Base-by-base conservation (phyloP, 2,113 vertebrate species). In the Paramisgurnus dabryanus region DNA sequence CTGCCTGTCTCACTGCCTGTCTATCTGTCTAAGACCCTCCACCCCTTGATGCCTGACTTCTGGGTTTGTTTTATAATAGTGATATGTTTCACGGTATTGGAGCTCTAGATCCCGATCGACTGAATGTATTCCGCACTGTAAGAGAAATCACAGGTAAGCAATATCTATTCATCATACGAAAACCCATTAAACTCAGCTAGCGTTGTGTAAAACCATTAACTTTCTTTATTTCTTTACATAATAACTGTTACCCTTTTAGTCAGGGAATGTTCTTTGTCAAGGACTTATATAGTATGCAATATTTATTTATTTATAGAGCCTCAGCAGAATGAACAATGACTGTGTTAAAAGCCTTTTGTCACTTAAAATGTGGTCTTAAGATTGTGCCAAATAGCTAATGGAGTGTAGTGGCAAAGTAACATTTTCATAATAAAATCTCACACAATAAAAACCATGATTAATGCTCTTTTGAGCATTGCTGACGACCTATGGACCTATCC, bases 121-220 rank as follows among this genome's bases (percentile, higher is more conserved):
- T 99, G 76, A 98, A 95, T 43, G 95, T 94, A 53, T 99, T 99
- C 85, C 95, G 95, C 75, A 98, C 97, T 3, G 97, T 99, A 76
- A 93, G 93, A 88, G 97, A 99, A 89, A 97, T 99, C 91, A 99
- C 98, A 94, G 98, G 98, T 98, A 93, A 94, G 83, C 22, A 8
- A 43, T 49, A n/a, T 9, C 27, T n/a, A n/a, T 58, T 9, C 27
- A 15, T 22, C 18, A 57, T 40, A 43, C 13, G 27, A 47, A 41
- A 65, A 13, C 45, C 27, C 63, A 77, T 77, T 77, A 39, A 73
- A 75, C 58, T 45, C 10, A 60, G 17, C 12, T 55, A 41, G 27
- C 34, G 45, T 66, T 66, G 22, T 7, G 10, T 39, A 41, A 66
- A 77, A 77, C 63, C 61, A 50, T 65, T 66, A 65, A 18, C 49